Evolutionary conservation across 2,113 vertebrate genomes (phyloP).

Genomic region (Ameiurus melas): DNA sequence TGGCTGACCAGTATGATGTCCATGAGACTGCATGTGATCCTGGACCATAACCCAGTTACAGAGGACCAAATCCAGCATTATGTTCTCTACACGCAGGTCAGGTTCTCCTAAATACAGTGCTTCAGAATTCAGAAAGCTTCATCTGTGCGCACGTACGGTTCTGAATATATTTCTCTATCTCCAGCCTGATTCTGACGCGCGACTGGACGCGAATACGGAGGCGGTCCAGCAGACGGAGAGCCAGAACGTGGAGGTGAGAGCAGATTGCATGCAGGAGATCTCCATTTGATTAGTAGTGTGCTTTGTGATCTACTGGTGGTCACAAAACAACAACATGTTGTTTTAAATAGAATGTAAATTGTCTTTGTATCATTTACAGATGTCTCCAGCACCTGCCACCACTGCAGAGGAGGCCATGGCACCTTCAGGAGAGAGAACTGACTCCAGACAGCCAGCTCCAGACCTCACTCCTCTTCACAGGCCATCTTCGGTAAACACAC

Average conservation of each 20-base stretch:
- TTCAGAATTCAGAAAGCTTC: neutral
- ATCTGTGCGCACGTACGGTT: neutral
- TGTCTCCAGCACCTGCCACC: constrained; percentile 83
- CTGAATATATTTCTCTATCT: neutral
- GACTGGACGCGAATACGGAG: constrained; percentile 58
- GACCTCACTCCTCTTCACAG: constrained; percentile 66
- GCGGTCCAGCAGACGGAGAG: constrained; percentile 60
- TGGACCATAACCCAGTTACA: constrained; percentile 86
- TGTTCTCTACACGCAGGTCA: constrained; percentile 72
- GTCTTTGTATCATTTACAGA: constrained; percentile 51
- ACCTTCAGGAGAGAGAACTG: constrained; percentile 60
- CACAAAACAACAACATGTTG: neutral
- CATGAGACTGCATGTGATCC: constrained; percentile 85
- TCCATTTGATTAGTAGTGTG: neutral
- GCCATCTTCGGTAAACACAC: constrained; percentile 61
- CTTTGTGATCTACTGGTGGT: neutral
- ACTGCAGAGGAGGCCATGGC: constrained; percentile 89
- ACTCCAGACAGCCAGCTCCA: constrained; percentile 57
- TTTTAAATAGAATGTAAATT: neutral
- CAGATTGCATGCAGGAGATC: neutral
- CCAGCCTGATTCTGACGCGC: constrained; percentile 57
- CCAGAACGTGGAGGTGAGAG: constrained; percentile 57
- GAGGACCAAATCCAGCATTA: constrained; percentile 83
- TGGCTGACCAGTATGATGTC: constrained; percentile 96
- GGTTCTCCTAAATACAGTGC: neutral